These are phyloP conservation scores for Drosophila repletoides DNA, from an alignment of 1,140 invertebrate genomes.

Conservation along the genomic window DNA sequence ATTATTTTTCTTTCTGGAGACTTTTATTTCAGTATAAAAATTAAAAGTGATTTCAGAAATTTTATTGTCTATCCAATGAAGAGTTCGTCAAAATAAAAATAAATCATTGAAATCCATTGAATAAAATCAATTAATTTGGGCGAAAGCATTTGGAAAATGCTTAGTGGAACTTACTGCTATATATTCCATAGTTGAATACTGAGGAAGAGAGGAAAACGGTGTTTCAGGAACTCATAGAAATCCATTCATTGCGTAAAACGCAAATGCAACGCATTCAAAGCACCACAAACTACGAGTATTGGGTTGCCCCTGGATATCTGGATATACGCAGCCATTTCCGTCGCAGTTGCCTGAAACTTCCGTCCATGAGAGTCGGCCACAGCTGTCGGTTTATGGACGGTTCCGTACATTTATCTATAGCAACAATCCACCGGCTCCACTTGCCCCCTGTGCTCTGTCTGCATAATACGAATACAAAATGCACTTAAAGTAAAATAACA, in stretches of 20 bases:
- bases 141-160: no score
- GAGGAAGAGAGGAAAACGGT: slow-evolving; percentile 24
- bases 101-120: no score
- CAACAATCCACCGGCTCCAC: neutral
- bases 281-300: slow-evolving; percentile 70
- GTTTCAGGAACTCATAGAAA: slow-evolving; percentile 38
- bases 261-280: slow-evolving; percentile 64
- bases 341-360: slow-evolving; percentile 39
- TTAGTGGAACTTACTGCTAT: no score
- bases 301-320: slow-evolving; percentile 51
- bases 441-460: neutral
- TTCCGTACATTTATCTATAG: slow-evolving; percentile 4
- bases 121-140: no score
- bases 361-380: slow-evolving; percentile 21
- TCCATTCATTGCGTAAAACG: slow-evolving; percentile 64
- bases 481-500: no score
- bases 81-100: no score
- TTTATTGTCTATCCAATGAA: no score
- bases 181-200: neutral
- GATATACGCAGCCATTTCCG: slow-evolving; percentile 68
- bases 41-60: no score
- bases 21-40: no score
- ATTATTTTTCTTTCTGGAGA: no score
- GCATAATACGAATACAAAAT: neutral
- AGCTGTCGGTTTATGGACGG: slow-evolving; percentile 40